Conservation (phyloP, 2,888 invertebrate species). For the Orchesella flavescens region DNA sequence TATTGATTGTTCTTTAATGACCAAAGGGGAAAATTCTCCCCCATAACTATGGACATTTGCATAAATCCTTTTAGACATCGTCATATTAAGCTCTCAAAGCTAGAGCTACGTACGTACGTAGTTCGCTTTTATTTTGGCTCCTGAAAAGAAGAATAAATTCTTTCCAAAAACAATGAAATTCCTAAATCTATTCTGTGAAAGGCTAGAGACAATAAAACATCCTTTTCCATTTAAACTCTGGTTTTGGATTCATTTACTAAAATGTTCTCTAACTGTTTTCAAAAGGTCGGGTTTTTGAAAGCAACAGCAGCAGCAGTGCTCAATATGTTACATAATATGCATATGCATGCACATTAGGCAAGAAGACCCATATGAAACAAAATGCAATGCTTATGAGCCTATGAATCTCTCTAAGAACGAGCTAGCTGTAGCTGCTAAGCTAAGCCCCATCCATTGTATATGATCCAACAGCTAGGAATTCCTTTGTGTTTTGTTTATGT, state of each 20-base stretch:
- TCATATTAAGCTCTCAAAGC: constrained; percentile 46
- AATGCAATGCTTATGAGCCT: neutral
- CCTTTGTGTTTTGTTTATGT: constrained; percentile 45
- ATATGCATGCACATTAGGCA: constrained; percentile 5
- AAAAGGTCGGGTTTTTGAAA: constrained; percentile 34
- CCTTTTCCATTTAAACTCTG: constrained; percentile 53
- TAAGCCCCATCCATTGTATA: too few relatives aligned
- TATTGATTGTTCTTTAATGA: constrained; percentile 64
- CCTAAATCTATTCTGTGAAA: constrained; percentile 43
- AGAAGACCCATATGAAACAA: neutral
- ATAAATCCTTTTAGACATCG: constrained; percentile 57
- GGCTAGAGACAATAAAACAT: constrained; percentile 56
- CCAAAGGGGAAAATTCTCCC: constrained; percentile 51
- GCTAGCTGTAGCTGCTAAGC: neutral
- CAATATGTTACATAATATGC: constrained; percentile 7
- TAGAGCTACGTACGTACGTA: too few relatives aligned
- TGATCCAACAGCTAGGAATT: constrained; percentile 28
- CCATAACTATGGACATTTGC: constrained; percentile 57
- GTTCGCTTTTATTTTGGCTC: constrained; percentile 25
- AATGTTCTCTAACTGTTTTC: constrained; percentile 31
- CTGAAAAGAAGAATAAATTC: constrained; percentile 41
- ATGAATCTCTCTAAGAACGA: neutral
- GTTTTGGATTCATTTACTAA: constrained; percentile 28
- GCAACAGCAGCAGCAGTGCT: neutral
- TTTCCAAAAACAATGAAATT: constrained; percentile 59